A percentile compares a stretch with the other conserved stretches of the same genome.
Conservation (phyloP, 2,797 vertebrate genomes). For the Odontamblyopus rebecca region DNA sequence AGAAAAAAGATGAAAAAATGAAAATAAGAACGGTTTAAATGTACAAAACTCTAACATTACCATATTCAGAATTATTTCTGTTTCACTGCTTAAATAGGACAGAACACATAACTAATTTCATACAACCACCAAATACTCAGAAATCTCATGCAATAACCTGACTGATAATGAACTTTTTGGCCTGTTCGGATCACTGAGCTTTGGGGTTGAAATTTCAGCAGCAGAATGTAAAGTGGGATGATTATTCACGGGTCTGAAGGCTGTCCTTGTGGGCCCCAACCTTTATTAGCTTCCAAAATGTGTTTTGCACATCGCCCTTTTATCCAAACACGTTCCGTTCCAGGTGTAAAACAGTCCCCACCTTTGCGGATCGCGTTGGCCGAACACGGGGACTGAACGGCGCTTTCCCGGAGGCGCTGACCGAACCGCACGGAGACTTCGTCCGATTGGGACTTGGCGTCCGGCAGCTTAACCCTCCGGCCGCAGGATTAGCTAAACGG, state of each 20-base stretch:
- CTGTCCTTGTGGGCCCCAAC: not conserved
- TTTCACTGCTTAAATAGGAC: too few relatives aligned
- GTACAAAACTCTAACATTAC: too few relatives aligned
- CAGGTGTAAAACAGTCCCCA: conserved; percentile 29
- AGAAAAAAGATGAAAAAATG: too few relatives aligned
- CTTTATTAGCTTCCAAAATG: not conserved
- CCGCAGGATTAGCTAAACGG: conserved; percentile 17
- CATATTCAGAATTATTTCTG: too few relatives aligned
- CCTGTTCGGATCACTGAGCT: not conserved
- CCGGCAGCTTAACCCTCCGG: conserved; percentile 1
- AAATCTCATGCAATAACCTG: not conserved
- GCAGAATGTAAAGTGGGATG: not conserved
- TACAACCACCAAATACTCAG: not conserved
- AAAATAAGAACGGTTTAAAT: too few relatives aligned
- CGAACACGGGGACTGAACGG: conserved; percentile 18
- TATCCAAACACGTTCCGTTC: conserved; percentile 20
- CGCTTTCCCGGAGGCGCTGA: conserved; percentile 4
- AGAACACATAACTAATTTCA: not conserved
- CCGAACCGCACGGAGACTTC: conserved; percentile 12
- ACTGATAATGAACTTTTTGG: not conserved
- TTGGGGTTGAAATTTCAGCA: not conserved
- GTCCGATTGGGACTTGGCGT: not conserved
- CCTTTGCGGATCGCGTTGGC: conserved; percentile 21
- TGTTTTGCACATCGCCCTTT: not conserved
- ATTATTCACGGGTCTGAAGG: not conserved